Evolutionary conservation across 2,113 vertebrate species (phyloP).

Genomic region (Protobothrops flavoviridis): DNA sequence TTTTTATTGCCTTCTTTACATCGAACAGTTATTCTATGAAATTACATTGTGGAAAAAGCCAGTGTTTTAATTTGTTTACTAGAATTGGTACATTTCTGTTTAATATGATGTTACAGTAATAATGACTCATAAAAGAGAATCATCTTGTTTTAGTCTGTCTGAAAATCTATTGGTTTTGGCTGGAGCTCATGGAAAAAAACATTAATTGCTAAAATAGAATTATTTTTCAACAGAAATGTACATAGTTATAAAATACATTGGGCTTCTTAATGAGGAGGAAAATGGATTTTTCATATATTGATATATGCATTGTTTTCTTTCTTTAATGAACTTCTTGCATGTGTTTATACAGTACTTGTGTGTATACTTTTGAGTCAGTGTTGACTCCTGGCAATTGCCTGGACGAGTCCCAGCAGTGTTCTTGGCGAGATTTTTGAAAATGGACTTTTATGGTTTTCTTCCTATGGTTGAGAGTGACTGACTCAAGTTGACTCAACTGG

Average conservation of each 20-base stretch:
- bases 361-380: background rate
- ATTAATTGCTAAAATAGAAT: slow-evolving; percentile 38
- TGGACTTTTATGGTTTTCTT: background rate
- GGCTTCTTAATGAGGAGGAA: background rate
- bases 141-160: slow-evolving; percentile 54
- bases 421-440: background rate
- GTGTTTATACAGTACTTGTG: background rate
- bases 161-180: slow-evolving; percentile 47
- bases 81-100: slow-evolving; percentile 55
- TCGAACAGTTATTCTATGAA: background rate
- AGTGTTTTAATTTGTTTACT: slow-evolving; percentile 53
- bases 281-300: slow-evolving; percentile 6
- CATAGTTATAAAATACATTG: slow-evolving; percentile 9
- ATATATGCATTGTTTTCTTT: background rate
- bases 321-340: background rate
- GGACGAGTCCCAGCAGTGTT: background rate
- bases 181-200: slow-evolving; percentile 43
- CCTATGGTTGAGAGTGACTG: background rate
- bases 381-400: background rate
- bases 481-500: background rate
- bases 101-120: slow-evolving; percentile 50
- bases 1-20: background rate
- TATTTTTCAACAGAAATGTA: slow-evolving; percentile 29
- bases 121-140: slow-evolving; percentile 46
- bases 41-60: background rate